A percentile compares a stretch with the other conserved stretches of the same genome.
Conservation (phyloP, 2,888 invertebrate genomes). For the Aspidapion aeneum region DNA sequence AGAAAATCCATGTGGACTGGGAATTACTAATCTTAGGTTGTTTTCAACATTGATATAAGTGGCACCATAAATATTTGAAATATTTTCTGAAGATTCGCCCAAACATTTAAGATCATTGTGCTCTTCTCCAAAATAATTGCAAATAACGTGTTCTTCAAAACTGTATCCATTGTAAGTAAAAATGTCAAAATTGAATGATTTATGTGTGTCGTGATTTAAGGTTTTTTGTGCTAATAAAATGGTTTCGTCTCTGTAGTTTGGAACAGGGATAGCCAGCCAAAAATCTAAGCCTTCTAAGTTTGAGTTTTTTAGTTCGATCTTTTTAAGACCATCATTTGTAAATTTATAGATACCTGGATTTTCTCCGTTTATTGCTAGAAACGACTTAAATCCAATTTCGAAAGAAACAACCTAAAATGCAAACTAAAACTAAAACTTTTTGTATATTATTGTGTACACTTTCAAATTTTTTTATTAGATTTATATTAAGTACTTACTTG, state of each 20-base stretch:
- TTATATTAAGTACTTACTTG: background rate
- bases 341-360: constrained; percentile 41
- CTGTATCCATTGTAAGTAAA: constrained; percentile 40
- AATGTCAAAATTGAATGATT: constrained; percentile 37
- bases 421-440: too few species aligned
- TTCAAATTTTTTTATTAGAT: too few species aligned
- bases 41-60: constrained; percentile 36
- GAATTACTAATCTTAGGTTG: constrained; percentile 39
- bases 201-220: constrained; percentile 38
- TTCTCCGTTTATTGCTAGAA: constrained; percentile 43
- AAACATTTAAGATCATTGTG: constrained; percentile 39
- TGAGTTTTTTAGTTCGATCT: constrained; percentile 33
- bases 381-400: constrained; percentile 42
- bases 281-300: constrained; percentile 38
- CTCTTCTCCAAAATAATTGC: constrained; percentile 38
- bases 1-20: constrained; percentile 30
- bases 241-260: constrained; percentile 48
- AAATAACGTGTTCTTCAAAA: constrained; percentile 43
- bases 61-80: constrained; percentile 34
- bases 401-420: constrained; percentile 40
- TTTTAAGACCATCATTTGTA: constrained; percentile 30
- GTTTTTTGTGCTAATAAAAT: constrained; percentile 46
- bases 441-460: too few species aligned
- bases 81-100: constrained; percentile 18
- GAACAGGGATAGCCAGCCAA: constrained; percentile 44